Evolutionary conservation across 2,797 vertebrate species (phyloP), one percentile per base, ranked within the genome.

Genomic region (Octomys mimax): DNA sequence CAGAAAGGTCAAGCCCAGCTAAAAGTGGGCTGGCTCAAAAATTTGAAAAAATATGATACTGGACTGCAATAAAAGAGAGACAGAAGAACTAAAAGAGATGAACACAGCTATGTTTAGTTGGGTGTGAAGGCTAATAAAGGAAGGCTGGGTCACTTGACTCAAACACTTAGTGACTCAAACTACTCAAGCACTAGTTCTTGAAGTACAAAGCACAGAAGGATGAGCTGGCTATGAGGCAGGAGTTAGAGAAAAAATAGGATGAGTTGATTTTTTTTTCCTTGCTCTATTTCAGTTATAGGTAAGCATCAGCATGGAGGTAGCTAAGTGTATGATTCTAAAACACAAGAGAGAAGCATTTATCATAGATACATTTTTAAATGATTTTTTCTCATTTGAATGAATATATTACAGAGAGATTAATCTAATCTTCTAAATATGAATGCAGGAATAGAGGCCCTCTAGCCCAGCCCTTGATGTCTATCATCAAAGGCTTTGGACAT

Each of bases 321-420:
- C 52, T 86, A 28, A 26, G 26, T 87, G 10, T 14, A 16, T 46
- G 4, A 42, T 4, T 92, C 70, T 42, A 68, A 91, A 84, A 64
- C 36, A 46, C 52, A 78, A 33, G 5, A 86, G 2, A 78, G 52
- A 87, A 77, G 21, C 2, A 52, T 86, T 46, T 75, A 12, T 1
- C 83, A 11, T 66, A 84, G 6, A 36, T 46, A 39, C 54, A 70
- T n/a, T 73, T 85, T 36, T 14, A 68, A 49, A 57, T 71, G 28
- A 39, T n/a, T 46, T 39, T 88, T 90, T 19, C 83, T 57, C 73
- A 88, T 62, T 89, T 57, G 62, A 73, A 64, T 92, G 16, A 92
- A 70, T 71, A 87, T 3, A 42, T 11, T 85, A 5, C 71, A 11
- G 9, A 82, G 28, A 77, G 82, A 87, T 68, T 70, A 92, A 71